These are phyloP conservation scores for Hippolais icterina DNA, from an alignment of 2,113 vertebrate species.

Conservation along the genomic window DNA sequence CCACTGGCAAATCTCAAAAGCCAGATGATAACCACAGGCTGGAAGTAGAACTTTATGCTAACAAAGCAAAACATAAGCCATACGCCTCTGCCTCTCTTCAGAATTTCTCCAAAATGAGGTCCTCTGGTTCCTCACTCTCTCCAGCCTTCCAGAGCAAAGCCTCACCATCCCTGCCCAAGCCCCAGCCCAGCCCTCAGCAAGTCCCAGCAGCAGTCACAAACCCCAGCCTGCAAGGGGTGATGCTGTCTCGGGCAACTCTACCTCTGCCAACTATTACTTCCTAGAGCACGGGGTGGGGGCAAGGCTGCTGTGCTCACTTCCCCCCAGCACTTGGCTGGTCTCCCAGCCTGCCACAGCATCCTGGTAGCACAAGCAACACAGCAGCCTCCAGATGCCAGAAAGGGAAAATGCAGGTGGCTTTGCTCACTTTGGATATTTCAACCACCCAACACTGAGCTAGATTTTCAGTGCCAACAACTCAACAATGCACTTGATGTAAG, in stretches of 20 bases:
- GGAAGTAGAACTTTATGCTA: not conserved
- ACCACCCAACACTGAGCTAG: rapidly evolving
- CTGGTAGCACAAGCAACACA: not conserved
- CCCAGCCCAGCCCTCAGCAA: not conserved
- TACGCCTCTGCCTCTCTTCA: not conserved
- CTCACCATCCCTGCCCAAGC: not conserved
- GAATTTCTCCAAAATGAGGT: not conserved
- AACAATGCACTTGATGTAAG: rapidly evolving
- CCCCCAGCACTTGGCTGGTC: rapidly evolving
- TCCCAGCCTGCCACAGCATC: not conserved
- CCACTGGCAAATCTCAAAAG: not conserved
- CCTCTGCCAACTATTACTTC: not conserved
- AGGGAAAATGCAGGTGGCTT: not conserved
- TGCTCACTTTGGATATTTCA: not conserved
- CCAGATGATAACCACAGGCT: not conserved
- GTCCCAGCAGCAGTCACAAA: not conserved
- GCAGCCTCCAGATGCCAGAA: not conserved
- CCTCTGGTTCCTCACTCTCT: not conserved
- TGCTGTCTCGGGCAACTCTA: not conserved
- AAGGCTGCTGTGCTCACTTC: not conserved
- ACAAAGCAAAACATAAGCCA: not conserved
- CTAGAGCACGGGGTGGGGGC: not conserved
- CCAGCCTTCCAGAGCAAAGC: not conserved
- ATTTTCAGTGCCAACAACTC: not conserved
- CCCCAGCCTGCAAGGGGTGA: not conserved